Conservation (phyloP, 35 echinoderm and acorn worm species). For the Patiria miniata region DNA sequence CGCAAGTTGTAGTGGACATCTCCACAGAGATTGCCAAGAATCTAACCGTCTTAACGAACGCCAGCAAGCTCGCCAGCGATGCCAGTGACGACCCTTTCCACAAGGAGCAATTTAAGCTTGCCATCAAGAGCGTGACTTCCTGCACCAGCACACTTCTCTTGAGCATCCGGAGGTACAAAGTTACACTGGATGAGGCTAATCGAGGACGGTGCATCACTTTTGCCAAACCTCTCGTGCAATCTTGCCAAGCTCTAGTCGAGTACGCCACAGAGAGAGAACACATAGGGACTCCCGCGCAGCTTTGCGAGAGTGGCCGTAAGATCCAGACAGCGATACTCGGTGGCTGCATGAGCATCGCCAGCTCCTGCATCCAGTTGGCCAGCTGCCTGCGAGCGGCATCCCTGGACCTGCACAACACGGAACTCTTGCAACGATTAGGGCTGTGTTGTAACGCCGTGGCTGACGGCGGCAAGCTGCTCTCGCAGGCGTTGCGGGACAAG, state of each 20-base stretch:
- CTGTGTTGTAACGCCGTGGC: slow-evolving; percentile 80
- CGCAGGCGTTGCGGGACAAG: slow-evolving; percentile 82
- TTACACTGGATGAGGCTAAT: slow-evolving; percentile 79
- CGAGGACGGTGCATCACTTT: slow-evolving; percentile 80
- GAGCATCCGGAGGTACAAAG: slow-evolving; percentile 79
- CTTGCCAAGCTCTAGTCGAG: slow-evolving; percentile 90
- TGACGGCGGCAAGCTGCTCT: slow-evolving; percentile 82
- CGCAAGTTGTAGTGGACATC: slow-evolving; percentile 76
- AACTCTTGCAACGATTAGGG: slow-evolving; percentile 60
- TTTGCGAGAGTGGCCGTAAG: slow-evolving; percentile 67
- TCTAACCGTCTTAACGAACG: slow-evolving; percentile 81
- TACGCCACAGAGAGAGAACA: slow-evolving; percentile 95
- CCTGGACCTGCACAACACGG: slow-evolving; percentile 68
- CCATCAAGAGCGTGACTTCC: slow-evolving; percentile 93
- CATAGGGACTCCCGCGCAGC: slow-evolving; percentile 67
- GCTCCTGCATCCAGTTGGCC: slow-evolving; percentile 85
- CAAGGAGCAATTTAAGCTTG: slow-evolving; percentile 94
- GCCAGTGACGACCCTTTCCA: slow-evolving; percentile 88
- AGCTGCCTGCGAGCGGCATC: slow-evolving; percentile 62
- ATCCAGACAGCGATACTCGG: slow-evolving; percentile 88
- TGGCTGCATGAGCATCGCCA: slow-evolving; percentile 96
- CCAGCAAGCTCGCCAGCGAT: slow-evolving; percentile 94
- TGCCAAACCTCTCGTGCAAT: slow-evolving; percentile 97
- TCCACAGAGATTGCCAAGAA: slow-evolving; percentile 87
- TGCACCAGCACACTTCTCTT: slow-evolving; percentile 86